phyloP scores from a whole-genome alignment of 2,888 invertebrate genomes.

The Stomorhina lunata region DNA sequence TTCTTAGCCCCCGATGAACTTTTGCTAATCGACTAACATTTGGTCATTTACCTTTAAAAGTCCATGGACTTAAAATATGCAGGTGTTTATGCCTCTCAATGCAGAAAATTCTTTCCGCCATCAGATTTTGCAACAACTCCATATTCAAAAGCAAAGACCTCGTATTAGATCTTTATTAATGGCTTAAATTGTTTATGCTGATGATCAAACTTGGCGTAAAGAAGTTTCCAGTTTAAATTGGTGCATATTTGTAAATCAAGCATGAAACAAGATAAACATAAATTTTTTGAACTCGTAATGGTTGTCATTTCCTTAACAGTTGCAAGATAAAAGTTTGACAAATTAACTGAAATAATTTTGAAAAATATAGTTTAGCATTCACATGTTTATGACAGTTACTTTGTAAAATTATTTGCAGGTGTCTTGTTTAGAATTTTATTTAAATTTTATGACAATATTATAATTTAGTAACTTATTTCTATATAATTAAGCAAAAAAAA shows the following conservation, averaged over 20 bases:
- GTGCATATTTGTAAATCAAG: background rate
- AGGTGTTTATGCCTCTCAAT: background rate
- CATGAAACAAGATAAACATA: background rate
- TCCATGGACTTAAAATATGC: background rate
- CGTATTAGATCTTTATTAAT: background rate
- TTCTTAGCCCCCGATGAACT: too few relatives aligned
- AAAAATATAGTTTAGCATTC: too few relatives aligned
- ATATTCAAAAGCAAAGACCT: too few relatives aligned
- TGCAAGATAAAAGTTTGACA: background rate
- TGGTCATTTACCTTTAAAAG: background rate
- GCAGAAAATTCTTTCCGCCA: background rate
- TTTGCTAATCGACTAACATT: background rate
- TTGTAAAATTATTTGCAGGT: too few relatives aligned
- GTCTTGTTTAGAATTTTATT: too few relatives aligned
- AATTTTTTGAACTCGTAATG: background rate
- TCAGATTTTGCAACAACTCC: background rate
- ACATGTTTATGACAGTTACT: too few relatives aligned
- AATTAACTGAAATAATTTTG: too few relatives aligned
- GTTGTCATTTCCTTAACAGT: constrained; percentile 6
- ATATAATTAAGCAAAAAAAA: too few relatives aligned
- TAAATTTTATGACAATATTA: too few relatives aligned
- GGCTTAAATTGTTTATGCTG: background rate
- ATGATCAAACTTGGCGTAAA: background rate
- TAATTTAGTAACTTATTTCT: too few relatives aligned
- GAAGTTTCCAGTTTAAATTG: background rate